phyloP scores from a whole-genome alignment of 1,140 invertebrate genomes.

The Telenomus remus region DNA sequence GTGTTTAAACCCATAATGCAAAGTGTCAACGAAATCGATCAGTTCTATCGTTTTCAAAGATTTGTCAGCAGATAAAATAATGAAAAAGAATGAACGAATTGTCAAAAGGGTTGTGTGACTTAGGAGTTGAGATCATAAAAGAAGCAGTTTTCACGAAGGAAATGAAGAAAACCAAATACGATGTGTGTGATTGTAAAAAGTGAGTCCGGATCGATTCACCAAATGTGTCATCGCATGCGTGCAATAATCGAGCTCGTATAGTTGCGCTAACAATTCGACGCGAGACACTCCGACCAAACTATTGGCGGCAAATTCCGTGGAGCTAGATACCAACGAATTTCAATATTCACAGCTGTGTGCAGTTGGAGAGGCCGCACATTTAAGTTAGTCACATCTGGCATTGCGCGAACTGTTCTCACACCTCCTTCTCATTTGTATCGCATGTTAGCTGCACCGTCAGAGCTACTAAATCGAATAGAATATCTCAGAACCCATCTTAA shows the following conservation, averaged over 20 bases:
- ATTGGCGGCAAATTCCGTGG: constrained; percentile 40
- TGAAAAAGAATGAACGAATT: no score
- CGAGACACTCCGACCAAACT: constrained; percentile 24
- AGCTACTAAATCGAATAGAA: constrained; percentile 55
- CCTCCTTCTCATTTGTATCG: constrained; percentile 32
- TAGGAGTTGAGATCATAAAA: no score
- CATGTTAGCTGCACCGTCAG: constrained; percentile 46
- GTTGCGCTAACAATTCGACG: constrained; percentile 52
- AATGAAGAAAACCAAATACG: no score
- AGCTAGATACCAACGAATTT: constrained; percentile 59
- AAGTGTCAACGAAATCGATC: no score
- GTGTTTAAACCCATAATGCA: no score
- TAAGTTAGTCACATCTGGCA: constrained; percentile 59
- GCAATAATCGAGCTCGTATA: constrained; percentile 21
- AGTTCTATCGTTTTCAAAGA: no score
- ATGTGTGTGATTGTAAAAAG: no score
- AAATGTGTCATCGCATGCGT: constrained; percentile 1
- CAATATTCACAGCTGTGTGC: constrained; percentile 55
- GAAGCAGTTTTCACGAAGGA: no score
- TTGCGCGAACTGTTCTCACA: constrained; percentile 1
- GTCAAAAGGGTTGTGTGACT: no score
- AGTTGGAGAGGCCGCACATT: constrained; percentile 43
- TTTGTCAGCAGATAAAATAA: no score
- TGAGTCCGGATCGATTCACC: no score
- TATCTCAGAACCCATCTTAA: constrained; percentile 49